Base-by-base conservation (phyloP, 2,888 invertebrate species). In the Xanthia icteritia region DNA sequence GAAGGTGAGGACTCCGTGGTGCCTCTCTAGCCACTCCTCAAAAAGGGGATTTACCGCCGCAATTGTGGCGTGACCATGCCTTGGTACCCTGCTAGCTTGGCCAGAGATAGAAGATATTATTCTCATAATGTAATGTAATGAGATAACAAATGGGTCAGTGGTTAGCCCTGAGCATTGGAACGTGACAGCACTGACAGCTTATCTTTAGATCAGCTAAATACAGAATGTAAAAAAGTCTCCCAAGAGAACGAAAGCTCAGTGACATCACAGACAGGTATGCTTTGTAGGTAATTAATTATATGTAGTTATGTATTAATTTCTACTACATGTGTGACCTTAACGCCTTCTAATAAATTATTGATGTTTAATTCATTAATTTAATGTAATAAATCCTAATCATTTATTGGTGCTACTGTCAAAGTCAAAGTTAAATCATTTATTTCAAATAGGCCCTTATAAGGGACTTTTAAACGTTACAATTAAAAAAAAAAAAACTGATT, bases 171-270 rank as follows among this genome's bases (percentile, higher is more conserved):
- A 11, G 15, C 15, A 13, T 63, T 72, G 36, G 15, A 83, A 39
- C 77, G 68, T 71, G 83, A 83, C 78, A 82, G 23, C 3, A 51
- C 56, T 54, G 67, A 54, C 71, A 82, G 54, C 36, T 83, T 78
- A 83, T 81, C 81, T 64, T 68, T 54, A 39, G 39, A 83, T 81
- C 81, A 60, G 71, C 51, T n/a, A 31, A 58, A 45, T 61, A 13
- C 15, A 51, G 39, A 70, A 63, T 83, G 58, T 54, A 11, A 48
- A 78, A n/a, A 27, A 64, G 20, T 51, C n/a, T 68, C 6, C 6
- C 0, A 31, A 5, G 56, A 42, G 4, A 23, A 58, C 8, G 42
- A 82, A 61, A 77, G 54, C 58, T 54, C 23, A 36, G n/a, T 83
- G 79, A 78, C 67, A 71, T 58, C 58, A 51, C 63, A 77, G 27